These are phyloP conservation scores for Seriola rivoliana DNA, from an alignment of 2,113 vertebrate genomes.

Conservation along the genomic window DNA sequence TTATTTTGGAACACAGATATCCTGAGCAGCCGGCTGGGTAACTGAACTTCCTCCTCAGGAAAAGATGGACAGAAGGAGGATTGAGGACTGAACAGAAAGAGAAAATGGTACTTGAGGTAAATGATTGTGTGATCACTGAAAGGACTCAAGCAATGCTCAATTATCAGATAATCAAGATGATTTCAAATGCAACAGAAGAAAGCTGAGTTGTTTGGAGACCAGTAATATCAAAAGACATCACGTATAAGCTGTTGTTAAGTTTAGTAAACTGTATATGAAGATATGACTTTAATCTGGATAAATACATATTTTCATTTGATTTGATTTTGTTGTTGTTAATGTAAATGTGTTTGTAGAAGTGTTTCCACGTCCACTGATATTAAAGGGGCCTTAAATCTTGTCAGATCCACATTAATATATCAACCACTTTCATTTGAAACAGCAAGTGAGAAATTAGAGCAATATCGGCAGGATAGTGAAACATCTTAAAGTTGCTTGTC, in stretches of 20 bases:
- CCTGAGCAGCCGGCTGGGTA: constrained; percentile 21
- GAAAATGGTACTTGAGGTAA: constrained; percentile 54
- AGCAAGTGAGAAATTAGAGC: too few relatives aligned
- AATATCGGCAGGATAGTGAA: too few relatives aligned
- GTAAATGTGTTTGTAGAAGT: too few relatives aligned
- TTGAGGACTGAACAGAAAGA: constrained; percentile 47
- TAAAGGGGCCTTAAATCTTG: too few relatives aligned
- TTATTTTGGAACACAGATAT: constrained; percentile 28
- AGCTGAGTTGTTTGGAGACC: neutral
- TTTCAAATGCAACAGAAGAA: neutral
- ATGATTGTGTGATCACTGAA: constrained; percentile 50
- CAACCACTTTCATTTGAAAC: too few relatives aligned
- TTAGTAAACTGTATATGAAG: too few relatives aligned
- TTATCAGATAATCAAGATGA: neutral
- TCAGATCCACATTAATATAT: too few relatives aligned
- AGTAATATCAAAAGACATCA: neutral
- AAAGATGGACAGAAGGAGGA: constrained; percentile 50
- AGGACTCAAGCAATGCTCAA: constrained; percentile 41
- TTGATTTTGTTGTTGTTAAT: neutral
- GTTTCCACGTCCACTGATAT: too few relatives aligned
- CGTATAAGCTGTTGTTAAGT: too few relatives aligned
- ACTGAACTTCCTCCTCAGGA: constrained; percentile 42
- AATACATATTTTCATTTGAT: too few relatives aligned
- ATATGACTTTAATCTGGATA: neutral
- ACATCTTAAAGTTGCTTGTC: too few relatives aligned